Evolutionary conservation across 2,888 invertebrate species (phyloP), one percentile per base, ranked within the genome.

Genomic region (Urechis unicinctus): DNA sequence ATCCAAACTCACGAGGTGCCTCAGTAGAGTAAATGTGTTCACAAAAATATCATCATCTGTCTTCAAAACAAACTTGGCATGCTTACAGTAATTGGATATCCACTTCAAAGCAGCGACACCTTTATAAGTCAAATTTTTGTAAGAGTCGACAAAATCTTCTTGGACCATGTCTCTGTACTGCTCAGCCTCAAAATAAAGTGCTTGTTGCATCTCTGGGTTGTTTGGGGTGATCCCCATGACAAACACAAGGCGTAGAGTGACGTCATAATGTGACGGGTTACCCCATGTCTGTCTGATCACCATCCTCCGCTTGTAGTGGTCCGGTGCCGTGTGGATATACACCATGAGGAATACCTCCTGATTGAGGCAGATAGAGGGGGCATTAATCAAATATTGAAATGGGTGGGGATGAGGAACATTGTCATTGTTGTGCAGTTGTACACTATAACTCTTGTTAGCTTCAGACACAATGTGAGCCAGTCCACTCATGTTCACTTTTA

Each of bases 1-100:
- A 9, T 59, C 29, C n/a, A 59, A 6, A 30, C 56, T 57, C 22
- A 55, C 36, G 13, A 68, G 47, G 36, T 66, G 66, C 13, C 62
- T 41, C 13, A 68, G 25, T 30, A 78, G 54, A 2, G 66, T 61
- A 52, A 89, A 75, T 74, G 77, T 70, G 56, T 80, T 78, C 13
- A 80, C 73, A 55, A 80, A 71, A 45, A 80, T 79, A 55, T 80
- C 80, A 62, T 80, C 80, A 57, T 80, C 80, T 0, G 78, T 71
- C 64, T 80, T 80, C 13, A 80, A 66, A 6, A 80, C 69, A 61
- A 69, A 78, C 24, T 65, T 62, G 0, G 74, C 73, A 41, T 70
- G 61, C 3, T 56, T 60, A 62, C 80, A 80, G 61, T 70, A 70
- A 22, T 61, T 66, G 1, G 73, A 65, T 2, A 77, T 70, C 80